A percentile compares a stretch with the other conserved stretches of the same genome.
Conservation (phyloP, 2,797 vertebrate species). For the Artibeus lituratus region DNA sequence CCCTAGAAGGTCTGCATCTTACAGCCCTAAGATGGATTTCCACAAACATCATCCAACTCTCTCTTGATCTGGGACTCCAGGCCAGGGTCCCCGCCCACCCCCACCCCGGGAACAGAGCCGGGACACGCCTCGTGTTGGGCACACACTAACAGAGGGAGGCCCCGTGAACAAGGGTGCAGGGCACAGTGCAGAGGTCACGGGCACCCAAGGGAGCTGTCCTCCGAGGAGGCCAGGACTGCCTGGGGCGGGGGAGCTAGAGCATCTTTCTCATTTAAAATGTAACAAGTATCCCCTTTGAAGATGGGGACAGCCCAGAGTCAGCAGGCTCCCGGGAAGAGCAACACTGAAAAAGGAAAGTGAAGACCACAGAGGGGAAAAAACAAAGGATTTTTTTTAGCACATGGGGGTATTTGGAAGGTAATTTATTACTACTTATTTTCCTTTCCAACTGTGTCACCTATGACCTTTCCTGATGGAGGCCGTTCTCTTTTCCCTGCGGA, state of each 20-base stretch:
- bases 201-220: neutral
- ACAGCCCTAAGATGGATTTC: neutral
- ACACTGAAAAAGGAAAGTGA: constrained; percentile 52
- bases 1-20: neutral
- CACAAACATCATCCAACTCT: neutral
- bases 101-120: neutral
- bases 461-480: constrained; percentile 28
- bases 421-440: constrained; percentile 77
- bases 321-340: neutral
- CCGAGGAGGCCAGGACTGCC: constrained; percentile 3
- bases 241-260: neutral
- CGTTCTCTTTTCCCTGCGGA: neutral
- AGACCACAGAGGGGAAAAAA: constrained; percentile 44
- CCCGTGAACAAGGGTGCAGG: neutral
- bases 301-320: neutral
- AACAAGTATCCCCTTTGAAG: neutral
- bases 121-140: neutral
- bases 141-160: neutral
- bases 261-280: constrained; percentile 14
- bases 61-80: neutral
- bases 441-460: constrained; percentile 12
- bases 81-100: neutral
- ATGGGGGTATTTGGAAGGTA: constrained; percentile 78
- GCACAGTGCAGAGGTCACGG: neutral
- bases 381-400: constrained; percentile 46